A percentile compares a stretch with the other conserved stretches of the same genome.
These are phyloP conservation scores for Melitaea cinxia DNA, from an alignment of 1,140 invertebrate genomes.

Conservation along the genomic window DNA sequence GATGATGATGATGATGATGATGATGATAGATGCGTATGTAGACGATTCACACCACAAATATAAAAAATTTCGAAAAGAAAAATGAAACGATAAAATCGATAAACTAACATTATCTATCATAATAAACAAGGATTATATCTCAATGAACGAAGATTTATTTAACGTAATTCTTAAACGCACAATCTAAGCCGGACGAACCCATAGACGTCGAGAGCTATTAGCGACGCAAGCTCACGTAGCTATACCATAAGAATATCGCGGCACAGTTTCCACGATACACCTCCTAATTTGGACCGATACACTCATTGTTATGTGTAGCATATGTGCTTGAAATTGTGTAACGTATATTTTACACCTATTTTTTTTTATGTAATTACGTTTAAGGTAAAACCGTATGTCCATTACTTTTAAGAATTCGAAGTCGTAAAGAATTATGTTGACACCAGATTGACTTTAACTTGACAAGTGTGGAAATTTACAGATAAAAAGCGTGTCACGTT, in stretches of 20 bases:
- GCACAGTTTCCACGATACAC: constrained; percentile 58
- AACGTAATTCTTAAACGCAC: neutral
- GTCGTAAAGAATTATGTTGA: too few relatives aligned
- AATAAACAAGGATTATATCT: too few relatives aligned
- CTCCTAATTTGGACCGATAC: constrained; percentile 48
- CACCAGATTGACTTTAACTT: too few relatives aligned
- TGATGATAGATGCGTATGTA: too few relatives aligned
- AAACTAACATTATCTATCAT: too few relatives aligned
- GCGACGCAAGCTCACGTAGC: constrained; percentile 20
- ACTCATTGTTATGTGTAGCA: constrained; percentile 24
- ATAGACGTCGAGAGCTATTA: constrained; percentile 18
- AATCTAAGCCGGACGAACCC: neutral
- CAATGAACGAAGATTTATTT: too few relatives aligned
- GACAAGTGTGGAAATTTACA: too few relatives aligned
- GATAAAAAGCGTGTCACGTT: too few relatives aligned
- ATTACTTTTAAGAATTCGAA: neutral
- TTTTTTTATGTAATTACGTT: neutral
- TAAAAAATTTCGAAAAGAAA: too few relatives aligned
- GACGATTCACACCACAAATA: too few relatives aligned
- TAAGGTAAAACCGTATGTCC: neutral
- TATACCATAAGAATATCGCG: constrained; percentile 25
- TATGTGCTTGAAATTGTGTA: constrained; percentile 20
- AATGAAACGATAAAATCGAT: too few relatives aligned
- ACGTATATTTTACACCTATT: neutral
- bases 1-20: too few relatives aligned